Base-by-base conservation (phyloP, 2,888 invertebrate genomes). In the Tenthredo scrophulariae region DNA sequence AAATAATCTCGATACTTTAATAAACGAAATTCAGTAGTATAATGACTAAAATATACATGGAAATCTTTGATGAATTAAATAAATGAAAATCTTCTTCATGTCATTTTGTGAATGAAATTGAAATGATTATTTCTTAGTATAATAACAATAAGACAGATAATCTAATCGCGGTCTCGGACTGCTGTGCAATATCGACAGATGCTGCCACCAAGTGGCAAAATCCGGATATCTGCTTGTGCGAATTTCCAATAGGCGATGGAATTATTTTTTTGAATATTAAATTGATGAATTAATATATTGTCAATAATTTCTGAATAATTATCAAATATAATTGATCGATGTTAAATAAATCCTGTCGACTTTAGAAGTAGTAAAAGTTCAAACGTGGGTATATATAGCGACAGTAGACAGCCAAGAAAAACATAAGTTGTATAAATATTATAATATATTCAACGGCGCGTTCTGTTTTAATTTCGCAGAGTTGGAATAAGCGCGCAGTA, bases 191-290 rank as follows among this genome's bases (percentile, higher is more conserved):
- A 26, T 15, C 9, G 62, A n/a, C 22, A 58, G 40, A 80, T 80
- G 80, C 58, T 80, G 80, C 80, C 80, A 80, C 62, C 62, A 62
- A 40, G 80, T 40, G 62, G 50, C 62, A 33, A 46, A 54, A 43
- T 74, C 43, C n/a, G 43, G 13, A 74, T 22, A 74, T 22, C 15
- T 43, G n/a, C n/a, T 26, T 62, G 2, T 62, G 10, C 15, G 15
- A 18, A 70, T 70, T 10, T 10, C 2, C 70, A 70, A 29, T n/a
- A n/a, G 9, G 6, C 70, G 37, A 33, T 37, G 37, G 5, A 77
- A 77, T 29, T 46, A 15, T 54, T 15, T 77, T 77, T 29, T 29
- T 22, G 13, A 46, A 75, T 46, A 75, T 40, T 72, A 72, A 75
- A 43, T n/a, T 37, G 37, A 18, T 15, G 18, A 70, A 10, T 10